A percentile compares a stretch with the other conserved stretches of the same genome.
These are phyloP conservation scores for Azorinus chamasolen DNA, from an alignment of 2,888 invertebrate genomes.

Conservation along the genomic window DNA sequence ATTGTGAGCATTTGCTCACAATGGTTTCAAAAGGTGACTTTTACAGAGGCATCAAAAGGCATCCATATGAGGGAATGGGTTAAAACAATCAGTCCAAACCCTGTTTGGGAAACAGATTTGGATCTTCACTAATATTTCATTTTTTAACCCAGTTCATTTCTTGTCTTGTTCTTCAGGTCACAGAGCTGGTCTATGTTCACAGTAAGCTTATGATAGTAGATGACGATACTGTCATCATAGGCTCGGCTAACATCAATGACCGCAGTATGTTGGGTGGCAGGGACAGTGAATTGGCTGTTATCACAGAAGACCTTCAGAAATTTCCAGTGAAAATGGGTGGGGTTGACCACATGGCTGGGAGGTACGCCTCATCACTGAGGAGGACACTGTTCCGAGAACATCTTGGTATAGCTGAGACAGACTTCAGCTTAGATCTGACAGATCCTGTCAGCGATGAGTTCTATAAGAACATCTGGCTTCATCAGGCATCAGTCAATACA, in stretches of 20 bases:
- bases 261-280: conserved; percentile 97
- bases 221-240: conserved; percentile 96
- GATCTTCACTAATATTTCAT: too few species aligned
- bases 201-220: conserved; percentile 98
- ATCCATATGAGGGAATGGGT: too few species aligned
- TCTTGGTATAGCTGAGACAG: conserved; percentile 90
- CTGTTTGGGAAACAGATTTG: too few species aligned
- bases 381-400: conserved; percentile 96
- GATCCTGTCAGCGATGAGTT: conserved; percentile 94
- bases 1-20: too few species aligned
- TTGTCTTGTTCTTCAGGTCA: conserved; percentile 88
- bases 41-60: too few species aligned
- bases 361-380: conserved; percentile 94
- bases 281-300: conserved; percentile 95
- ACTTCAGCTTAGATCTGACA: conserved; percentile 88
- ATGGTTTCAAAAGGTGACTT: too few species aligned
- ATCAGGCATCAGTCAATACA: conserved; percentile 93
- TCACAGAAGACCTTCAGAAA: conserved; percentile 91
- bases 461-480: conserved; percentile 94
- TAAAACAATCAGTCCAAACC: too few species aligned
- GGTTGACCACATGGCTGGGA: conserved; percentile 92
- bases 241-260: conserved; percentile 99
- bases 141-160: too few species aligned
- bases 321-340: conserved; percentile 91
- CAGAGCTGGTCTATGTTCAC: conserved; percentile 98